phyloP scores from a whole-genome alignment of 2,888 invertebrate species.

The Eretmocerus hayati region DNA sequence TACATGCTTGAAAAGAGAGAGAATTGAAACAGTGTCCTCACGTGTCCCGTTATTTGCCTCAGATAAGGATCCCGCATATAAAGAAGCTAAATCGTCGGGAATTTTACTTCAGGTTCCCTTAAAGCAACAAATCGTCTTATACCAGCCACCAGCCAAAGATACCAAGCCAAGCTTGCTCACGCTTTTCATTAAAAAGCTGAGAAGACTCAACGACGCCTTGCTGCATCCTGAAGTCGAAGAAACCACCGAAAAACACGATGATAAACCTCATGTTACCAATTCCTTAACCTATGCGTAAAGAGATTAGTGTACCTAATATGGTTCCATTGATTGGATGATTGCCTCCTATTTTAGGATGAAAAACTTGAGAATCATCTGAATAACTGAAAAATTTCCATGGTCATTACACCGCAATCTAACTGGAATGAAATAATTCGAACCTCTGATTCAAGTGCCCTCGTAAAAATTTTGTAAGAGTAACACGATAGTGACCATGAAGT shows the following conservation, averaged over 20 bases:
- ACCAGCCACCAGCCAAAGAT: slow-evolving; percentile 28
- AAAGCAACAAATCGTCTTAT: slow-evolving; percentile 33
- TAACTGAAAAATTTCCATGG: too few relatives aligned
- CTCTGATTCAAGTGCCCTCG: too few relatives aligned
- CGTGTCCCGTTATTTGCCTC: slow-evolving; percentile 8
- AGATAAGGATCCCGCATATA: slow-evolving; percentile 16
- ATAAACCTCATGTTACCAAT: slow-evolving; percentile 9
- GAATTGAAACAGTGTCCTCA: not conserved
- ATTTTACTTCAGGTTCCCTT: slow-evolving; percentile 32
- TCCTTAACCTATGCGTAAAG: slow-evolving; percentile 10
- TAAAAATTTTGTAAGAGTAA: too few relatives aligned
- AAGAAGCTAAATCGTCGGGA: slow-evolving; percentile 16
- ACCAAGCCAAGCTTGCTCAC: slow-evolving; percentile 24
- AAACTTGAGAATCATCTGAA: too few relatives aligned
- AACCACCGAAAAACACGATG: slow-evolving; percentile 10
- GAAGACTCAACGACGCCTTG: slow-evolving; percentile 28
- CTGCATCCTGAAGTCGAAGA: slow-evolving; percentile 22
- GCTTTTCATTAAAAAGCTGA: slow-evolving; percentile 29
- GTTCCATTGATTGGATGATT: too few relatives aligned
- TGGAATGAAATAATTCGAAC: too few relatives aligned
- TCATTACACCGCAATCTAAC: too few relatives aligned
- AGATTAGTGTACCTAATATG: too few relatives aligned
- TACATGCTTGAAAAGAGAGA: not conserved
- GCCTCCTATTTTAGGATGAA: too few relatives aligned
- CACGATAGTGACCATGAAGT: too few relatives aligned